Percentiles rank a stretch among this genome's conserved stretches.
phyloP scores from a whole-genome alignment of 2,888 invertebrate species.

The Campaea margaritaria region DNA sequence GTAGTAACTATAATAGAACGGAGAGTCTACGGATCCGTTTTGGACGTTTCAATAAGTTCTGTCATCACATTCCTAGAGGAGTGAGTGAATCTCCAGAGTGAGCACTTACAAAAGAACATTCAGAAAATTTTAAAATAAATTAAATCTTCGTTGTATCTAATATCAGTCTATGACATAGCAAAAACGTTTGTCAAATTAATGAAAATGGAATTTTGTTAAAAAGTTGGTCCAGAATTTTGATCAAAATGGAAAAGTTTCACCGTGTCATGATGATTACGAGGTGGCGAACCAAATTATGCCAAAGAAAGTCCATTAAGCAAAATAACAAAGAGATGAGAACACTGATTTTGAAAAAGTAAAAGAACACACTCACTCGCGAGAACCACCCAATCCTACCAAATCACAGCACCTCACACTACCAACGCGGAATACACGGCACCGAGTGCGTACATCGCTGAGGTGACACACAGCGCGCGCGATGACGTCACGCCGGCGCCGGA shows the following conservation, averaged over 20 bases:
- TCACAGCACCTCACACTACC: constrained; percentile 8
- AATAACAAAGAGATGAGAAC: background rate
- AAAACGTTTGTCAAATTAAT: background rate
- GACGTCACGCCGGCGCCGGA: constrained; percentile 19
- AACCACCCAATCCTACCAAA: constrained; percentile 3
- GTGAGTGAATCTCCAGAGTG: constrained; percentile 14
- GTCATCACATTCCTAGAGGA: constrained; percentile 25
- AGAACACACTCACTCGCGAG: constrained; percentile 6
- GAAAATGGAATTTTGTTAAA: background rate
- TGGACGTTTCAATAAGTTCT: constrained; percentile 44
- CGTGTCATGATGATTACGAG: too few relatives aligned
- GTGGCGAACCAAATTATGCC: background rate
- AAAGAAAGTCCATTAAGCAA: background rate
- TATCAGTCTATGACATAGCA: background rate
- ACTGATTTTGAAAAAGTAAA: too few relatives aligned
- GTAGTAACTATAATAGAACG: constrained; percentile 39
- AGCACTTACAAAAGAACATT: too few relatives aligned
- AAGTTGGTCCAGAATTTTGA: background rate
- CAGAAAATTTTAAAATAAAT: too few relatives aligned
- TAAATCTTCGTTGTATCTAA: background rate
- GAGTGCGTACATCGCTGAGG: background rate
- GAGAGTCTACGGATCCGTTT: constrained; percentile 39
- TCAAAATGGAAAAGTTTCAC: background rate
- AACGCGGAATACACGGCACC: background rate
- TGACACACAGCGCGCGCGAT: constrained; percentile 10